phyloP scores from a whole-genome alignment of 2,113 vertebrate species.

The Hydropotes inermis region DNA sequence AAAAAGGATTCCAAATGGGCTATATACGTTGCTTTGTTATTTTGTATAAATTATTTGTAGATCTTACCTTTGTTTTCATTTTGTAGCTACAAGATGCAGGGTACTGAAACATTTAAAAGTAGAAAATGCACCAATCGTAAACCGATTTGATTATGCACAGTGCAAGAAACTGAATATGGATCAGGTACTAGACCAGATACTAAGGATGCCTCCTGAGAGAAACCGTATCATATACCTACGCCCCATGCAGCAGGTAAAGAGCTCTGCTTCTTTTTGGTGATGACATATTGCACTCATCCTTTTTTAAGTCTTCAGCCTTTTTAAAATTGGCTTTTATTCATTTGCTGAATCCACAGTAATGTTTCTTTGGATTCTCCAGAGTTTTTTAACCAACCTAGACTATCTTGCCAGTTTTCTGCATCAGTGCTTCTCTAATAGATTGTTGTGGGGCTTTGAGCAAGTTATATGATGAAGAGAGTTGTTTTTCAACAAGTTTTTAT shows the following conservation, averaged over 20 bases:
- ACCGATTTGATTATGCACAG: constrained; percentile 97
- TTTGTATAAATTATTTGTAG: neutral
- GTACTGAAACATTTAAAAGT: constrained; percentile 95
- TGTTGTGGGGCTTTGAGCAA: neutral
- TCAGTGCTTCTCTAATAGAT: neutral
- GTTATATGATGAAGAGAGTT: neutral
- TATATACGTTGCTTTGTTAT: neutral
- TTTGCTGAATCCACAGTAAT: neutral
- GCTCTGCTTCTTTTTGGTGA: neutral
- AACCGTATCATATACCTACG: constrained; percentile 98
- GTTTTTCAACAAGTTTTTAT: neutral
- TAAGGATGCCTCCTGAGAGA: constrained; percentile 95
- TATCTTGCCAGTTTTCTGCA: neutral
- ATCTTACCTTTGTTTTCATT: constrained; percentile 37
- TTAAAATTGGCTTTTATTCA: neutral
- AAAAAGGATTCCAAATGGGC: neutral
- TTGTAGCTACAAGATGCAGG: constrained; percentile 94
- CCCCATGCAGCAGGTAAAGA: constrained; percentile 95
- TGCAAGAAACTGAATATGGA: constrained; percentile 99
- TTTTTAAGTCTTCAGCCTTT: neutral
- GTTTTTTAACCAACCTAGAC: neutral
- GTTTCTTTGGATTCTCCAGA: neutral
- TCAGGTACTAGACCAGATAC: constrained; percentile 96
- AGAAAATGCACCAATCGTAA: constrained; percentile 94
- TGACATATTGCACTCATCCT: neutral